Base-by-base conservation (phyloP, 2,797 vertebrate genomes). In the Sphenodon punctatus region DNA sequence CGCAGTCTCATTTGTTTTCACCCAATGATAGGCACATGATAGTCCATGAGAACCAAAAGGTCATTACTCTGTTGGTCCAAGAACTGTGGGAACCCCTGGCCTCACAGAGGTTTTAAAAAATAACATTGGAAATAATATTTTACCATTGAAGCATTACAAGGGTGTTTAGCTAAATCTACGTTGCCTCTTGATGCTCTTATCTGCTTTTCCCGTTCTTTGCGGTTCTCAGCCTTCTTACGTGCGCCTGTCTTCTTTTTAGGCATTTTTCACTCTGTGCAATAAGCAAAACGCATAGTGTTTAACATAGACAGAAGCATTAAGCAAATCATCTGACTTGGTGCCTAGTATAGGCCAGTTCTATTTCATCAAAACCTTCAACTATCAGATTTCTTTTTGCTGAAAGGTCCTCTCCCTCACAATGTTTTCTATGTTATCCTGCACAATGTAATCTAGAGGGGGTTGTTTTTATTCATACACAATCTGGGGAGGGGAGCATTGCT, bases 201-300 rank as follows among this genome's bases (percentile, higher is more conserved):
- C 84, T 98, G 98, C 82, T 99, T 99, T 85, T 99, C 98, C 43
- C 99, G 97, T 77, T 98, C 98, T 78, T 97, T 97, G 0, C 99
- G 98, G 77, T 85, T 99, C 91, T 99, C 99, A 0, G 98, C 98
- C 92, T 99, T 99, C 94, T 99, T 99, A 14, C 99, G 96, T 3
- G 99, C 98, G 1, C 99, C 99, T 0, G 99, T 99, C 96, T 99
- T 99, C 93, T 99, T 99, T 74, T 99, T 99, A 10, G 99, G 98
- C 99, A 99, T 99, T 53, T 88, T 95, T 39, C 19, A 56, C 68
- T 58, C 5, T 42, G 92, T 94, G 83, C 13, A 38, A 7, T 67
- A 41, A 3, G 6, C 3, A 76, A 72, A 43, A 83, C 4, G 16
- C 68, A 69, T 10, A 20, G 68, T 32, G 4, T 27, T 53, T 30